Conservation (phyloP, 1,140 invertebrate species). For the Helicoverpa zea region DNA sequence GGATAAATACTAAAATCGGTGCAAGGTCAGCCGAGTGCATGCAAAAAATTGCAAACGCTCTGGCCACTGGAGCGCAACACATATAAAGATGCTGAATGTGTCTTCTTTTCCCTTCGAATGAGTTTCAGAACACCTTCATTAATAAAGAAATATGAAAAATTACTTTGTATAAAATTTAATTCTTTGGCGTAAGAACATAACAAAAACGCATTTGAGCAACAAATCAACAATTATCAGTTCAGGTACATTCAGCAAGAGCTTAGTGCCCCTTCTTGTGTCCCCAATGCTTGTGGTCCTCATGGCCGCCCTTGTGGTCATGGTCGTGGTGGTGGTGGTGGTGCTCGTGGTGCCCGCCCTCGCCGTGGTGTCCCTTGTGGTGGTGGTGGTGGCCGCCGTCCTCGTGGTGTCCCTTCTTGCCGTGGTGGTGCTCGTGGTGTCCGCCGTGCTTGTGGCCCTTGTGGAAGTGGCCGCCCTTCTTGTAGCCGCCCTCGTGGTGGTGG, state of each 20-base stretch:
- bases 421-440: slow-evolving; percentile 84
- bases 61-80: not conserved
- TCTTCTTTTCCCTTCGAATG: not conserved
- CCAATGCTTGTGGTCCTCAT: slow-evolving; percentile 86
- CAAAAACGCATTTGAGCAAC: slow-evolving; percentile 17
- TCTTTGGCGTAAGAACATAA: slow-evolving; percentile 52
- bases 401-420: slow-evolving; percentile 79
- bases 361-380: slow-evolving; percentile 86
- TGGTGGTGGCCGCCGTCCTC: slow-evolving; percentile 86
- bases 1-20: slow-evolving; percentile 3
- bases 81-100: not conserved
- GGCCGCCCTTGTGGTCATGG: slow-evolving; percentile 88
- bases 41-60: not conserved
- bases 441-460: slow-evolving; percentile 90
- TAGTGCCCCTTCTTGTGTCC: slow-evolving; percentile 87
- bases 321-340: slow-evolving; percentile 88
- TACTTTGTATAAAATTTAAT: slow-evolving; percentile 42
- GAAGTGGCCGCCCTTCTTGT: slow-evolving; percentile 89
- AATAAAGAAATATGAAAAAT: not conserved
- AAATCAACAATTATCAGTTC: slow-evolving; percentile 40
- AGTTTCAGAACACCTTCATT: too few species aligned
- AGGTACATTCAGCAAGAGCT: slow-evolving; percentile 71
- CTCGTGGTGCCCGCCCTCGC: slow-evolving; percentile 82
- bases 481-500: slow-evolving; percentile 89
- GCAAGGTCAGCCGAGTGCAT: slow-evolving; percentile 1